Conservation (phyloP, 2,797 vertebrate genomes). For the Coregonus sp. region DNA sequence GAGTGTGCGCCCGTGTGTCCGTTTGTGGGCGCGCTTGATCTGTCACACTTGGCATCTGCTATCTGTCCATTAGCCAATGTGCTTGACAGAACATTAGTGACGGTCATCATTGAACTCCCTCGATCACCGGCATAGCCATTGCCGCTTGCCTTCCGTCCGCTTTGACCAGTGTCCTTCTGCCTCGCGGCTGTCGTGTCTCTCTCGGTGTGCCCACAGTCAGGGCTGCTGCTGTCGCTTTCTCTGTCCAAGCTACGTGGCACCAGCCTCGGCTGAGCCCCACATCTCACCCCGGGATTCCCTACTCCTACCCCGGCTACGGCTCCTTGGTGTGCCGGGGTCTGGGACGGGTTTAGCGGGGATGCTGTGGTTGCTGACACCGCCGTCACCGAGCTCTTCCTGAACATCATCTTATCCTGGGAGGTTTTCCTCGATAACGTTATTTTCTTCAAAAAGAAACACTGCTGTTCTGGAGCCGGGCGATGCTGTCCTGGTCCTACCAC, state of each 20-base stretch:
- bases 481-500: constrained; percentile 72
- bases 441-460: constrained; percentile 70
- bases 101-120: constrained; percentile 15
- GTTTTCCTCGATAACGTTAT: constrained; percentile 49
- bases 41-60: background rate
- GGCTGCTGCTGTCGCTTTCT: constrained; percentile 5
- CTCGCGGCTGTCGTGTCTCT: constrained; percentile 4
- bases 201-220: constrained; percentile 5
- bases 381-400: constrained; percentile 38
- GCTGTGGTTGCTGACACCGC: constrained; percentile 25
- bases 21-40: constrained; percentile 7
- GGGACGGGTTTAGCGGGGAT: background rate
- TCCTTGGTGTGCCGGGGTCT: constrained; percentile 9
- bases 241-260: constrained; percentile 65
- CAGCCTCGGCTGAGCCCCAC: constrained; percentile 29
- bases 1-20: constrained; percentile 36
- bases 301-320: background rate
- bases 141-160: constrained; percentile 1
- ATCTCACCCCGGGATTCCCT: constrained; percentile 22
- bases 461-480: constrained; percentile 75
- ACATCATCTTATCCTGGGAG: constrained; percentile 63
- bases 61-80: constrained; percentile 9
- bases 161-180: constrained; percentile 6
- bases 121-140: constrained; percentile 28
- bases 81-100: constrained; percentile 24